Evolutionary conservation across 2,113 vertebrate genomes (phyloP).

Genomic region (Dicentrarchus labrax): DNA sequence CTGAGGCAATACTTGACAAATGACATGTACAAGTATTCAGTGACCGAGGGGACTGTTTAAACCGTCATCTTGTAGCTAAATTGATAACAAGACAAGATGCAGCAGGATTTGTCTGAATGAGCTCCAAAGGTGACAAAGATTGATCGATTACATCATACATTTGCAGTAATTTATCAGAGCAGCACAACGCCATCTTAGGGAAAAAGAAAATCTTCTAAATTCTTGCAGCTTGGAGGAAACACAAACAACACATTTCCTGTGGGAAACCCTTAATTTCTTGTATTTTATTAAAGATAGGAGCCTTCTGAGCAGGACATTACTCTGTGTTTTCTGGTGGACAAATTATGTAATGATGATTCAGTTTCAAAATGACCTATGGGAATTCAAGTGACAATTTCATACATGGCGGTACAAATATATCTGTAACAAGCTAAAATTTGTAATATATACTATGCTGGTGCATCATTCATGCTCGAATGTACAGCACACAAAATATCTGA

Average conservation of each 20-base stretch:
- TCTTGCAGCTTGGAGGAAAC: not conserved
- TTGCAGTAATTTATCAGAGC: slow-evolving; percentile 1
- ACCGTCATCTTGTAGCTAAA: not conserved
- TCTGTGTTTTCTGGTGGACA: not conserved
- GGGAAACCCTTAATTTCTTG: not conserved
- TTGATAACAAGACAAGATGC: not conserved
- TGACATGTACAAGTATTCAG: not conserved
- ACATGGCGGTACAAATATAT: not conserved
- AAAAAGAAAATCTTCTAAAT: no score
- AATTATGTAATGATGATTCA: not conserved
- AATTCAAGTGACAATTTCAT: not conserved
- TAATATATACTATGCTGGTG: not conserved
- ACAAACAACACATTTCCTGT: not conserved
- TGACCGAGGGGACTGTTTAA: not conserved
- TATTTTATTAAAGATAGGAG: not conserved
- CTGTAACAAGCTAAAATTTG: not conserved
- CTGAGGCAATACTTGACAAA: not conserved
- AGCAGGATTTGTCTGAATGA: not conserved
- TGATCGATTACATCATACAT: not conserved
- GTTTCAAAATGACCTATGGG: not conserved
- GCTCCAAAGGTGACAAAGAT: not conserved
- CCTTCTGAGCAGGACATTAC: not conserved
- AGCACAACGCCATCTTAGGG: no score
- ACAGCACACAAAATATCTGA: not conserved
- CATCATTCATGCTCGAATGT: not conserved